Percentiles rank a stretch among this genome's conserved stretches.
phyloP scores from a whole-genome alignment of 2,888 invertebrate species.

The Xanthia icteritia region DNA sequence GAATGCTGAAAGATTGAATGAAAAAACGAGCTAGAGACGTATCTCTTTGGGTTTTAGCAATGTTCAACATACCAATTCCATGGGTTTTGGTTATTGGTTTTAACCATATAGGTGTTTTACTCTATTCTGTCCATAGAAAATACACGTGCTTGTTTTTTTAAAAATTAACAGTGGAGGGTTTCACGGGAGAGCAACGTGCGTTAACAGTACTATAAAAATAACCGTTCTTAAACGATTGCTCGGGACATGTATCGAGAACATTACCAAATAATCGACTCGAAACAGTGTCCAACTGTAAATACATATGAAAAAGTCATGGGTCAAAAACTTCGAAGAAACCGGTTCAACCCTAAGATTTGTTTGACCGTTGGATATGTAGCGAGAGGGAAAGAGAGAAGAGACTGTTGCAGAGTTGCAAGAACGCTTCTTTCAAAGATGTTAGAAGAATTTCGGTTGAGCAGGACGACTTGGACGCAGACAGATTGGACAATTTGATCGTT shows the following conservation, averaged over 20 bases:
- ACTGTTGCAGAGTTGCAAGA: background rate
- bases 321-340: constrained; percentile 18
- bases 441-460: background rate
- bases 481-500: background rate
- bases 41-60: no score
- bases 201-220: constrained; percentile 14
- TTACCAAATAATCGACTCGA: background rate
- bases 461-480: background rate
- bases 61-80: no score
- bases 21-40: no score
- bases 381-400: background rate
- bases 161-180: constrained; percentile 5
- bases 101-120: no score
- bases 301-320: constrained; percentile 2
- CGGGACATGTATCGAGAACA: background rate
- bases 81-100: no score
- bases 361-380: background rate
- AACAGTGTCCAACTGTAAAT: constrained; percentile 4
- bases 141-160: no score
- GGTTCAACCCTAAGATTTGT: constrained; percentile 8
- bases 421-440: background rate
- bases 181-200: constrained; percentile 1
- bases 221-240: constrained; percentile 3
- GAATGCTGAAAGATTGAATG: no score
- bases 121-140: no score